These are phyloP conservation scores for Oscheius sp. DNA, from an alignment of 1,140 invertebrate species.

Conservation along the genomic window DNA sequence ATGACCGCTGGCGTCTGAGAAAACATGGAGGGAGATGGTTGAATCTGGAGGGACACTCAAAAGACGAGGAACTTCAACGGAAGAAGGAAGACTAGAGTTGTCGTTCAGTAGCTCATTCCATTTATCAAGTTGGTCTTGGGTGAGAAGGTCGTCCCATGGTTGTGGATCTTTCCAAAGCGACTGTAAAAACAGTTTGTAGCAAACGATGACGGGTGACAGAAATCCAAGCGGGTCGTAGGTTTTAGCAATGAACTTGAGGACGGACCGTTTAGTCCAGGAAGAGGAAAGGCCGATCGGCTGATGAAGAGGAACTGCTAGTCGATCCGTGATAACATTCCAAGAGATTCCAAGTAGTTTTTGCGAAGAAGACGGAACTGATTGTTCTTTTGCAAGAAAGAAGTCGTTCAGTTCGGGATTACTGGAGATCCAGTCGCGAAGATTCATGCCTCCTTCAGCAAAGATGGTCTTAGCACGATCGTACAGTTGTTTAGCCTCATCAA, in stretches of 20 bases:
- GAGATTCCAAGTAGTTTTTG: conserved; percentile 12
- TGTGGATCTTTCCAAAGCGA: conserved; percentile 10
- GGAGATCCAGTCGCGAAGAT: conserved; percentile 32
- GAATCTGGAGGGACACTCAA: not conserved
- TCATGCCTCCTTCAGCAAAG: conserved; percentile 26
- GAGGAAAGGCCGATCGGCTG: not conserved
- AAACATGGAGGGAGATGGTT: conserved; percentile 1
- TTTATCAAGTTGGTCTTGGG: not conserved
- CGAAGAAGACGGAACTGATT: not conserved
- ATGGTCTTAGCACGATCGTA: conserved; percentile 24
- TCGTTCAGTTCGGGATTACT: not conserved
- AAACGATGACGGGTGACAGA: conserved; percentile 2
- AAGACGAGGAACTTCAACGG: not conserved
- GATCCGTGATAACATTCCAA: not conserved
- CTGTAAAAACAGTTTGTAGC: not conserved
- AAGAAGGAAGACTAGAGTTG: not conserved
- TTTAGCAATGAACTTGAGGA: not conserved
- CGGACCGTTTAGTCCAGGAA: not conserved
- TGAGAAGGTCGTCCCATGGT: conserved; percentile 20
- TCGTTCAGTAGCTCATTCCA: not conserved
- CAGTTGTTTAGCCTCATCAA: not conserved
- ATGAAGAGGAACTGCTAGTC: not conserved
- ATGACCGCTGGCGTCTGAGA: conserved; percentile 5
- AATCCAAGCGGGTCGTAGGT: not conserved
- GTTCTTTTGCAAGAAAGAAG: not conserved